phyloP scores from a whole-genome alignment of 2,113 vertebrate species.

The Marcusenius ussheri region DNA sequence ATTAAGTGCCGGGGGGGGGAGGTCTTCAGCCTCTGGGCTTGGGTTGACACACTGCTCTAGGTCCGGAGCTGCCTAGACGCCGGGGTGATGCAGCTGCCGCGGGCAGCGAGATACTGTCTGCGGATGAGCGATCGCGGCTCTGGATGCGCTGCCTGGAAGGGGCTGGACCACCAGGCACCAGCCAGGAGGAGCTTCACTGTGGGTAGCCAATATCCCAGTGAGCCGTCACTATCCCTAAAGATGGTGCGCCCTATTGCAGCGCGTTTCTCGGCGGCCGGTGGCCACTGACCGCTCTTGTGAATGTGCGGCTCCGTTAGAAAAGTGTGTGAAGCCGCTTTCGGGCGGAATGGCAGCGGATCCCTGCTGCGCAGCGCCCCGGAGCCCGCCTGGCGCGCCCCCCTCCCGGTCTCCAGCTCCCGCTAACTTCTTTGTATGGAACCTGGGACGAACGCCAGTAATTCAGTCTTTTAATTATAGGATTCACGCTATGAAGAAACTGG shows the following conservation, averaged over 20 bases:
- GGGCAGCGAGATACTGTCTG: constrained; percentile 8
- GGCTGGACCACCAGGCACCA: neutral
- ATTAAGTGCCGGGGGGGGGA: neutral
- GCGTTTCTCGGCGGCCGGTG: neutral
- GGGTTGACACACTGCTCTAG: neutral
- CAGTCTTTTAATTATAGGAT: constrained; percentile 1
- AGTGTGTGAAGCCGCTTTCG: neutral
- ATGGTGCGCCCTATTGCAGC: neutral
- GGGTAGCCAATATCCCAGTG: neutral
- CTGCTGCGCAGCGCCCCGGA: neutral
- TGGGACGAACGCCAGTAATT: neutral
- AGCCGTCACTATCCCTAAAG: neutral
- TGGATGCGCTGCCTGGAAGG: neutral
- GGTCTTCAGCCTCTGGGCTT: neutral
- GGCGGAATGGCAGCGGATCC: neutral
- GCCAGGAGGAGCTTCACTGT: neutral
- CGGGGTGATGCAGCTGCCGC: constrained; percentile 19
- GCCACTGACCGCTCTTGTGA: neutral
- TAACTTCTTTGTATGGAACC: constrained; percentile 6
- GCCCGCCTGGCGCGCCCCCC: neutral
- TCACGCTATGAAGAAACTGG: neutral
- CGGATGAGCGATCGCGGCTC: constrained; percentile 7
- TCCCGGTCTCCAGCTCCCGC: neutral
- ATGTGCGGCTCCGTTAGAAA: neutral
- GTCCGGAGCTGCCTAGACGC: neutral